Conservation (phyloP, 2,888 invertebrate genomes). For the Rhingia campestris region DNA sequence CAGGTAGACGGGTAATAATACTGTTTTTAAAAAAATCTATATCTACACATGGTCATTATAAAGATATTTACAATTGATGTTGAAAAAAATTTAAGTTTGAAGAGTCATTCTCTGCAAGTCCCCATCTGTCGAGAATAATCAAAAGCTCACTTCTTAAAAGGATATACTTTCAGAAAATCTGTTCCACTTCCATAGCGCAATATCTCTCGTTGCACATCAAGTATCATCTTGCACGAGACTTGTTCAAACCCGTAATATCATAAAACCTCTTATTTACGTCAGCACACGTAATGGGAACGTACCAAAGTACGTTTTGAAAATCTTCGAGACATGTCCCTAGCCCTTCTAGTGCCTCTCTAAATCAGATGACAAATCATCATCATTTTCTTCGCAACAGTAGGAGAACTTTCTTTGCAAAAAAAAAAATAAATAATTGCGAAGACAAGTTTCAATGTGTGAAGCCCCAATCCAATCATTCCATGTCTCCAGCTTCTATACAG, state of each 20-base stretch:
- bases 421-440: conserved; percentile 13
- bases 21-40: too few relatives aligned
- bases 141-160: too few relatives aligned
- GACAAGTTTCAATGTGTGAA: conserved; percentile 18
- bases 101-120: too few relatives aligned
- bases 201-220: too few relatives aligned
- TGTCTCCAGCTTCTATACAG: too few relatives aligned
- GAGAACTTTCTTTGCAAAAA: not conserved
- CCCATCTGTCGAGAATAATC: too few relatives aligned
- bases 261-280: not conserved
- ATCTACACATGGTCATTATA: too few relatives aligned
- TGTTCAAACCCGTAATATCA: not conserved
- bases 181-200: too few relatives aligned
- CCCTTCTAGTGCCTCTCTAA: not conserved
- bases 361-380: not conserved
- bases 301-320: conserved; percentile 1
- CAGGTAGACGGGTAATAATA: too few relatives aligned
- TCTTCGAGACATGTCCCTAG: not conserved
- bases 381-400: not conserved
- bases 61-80: too few relatives aligned
- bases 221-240: not conserved
- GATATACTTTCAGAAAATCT: too few relatives aligned
- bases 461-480: conserved; percentile 22
- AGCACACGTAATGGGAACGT: conserved; percentile 8
- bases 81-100: too few relatives aligned